Conservation (phyloP, 2,888 invertebrate genomes). For the Drosophila merina region DNA sequence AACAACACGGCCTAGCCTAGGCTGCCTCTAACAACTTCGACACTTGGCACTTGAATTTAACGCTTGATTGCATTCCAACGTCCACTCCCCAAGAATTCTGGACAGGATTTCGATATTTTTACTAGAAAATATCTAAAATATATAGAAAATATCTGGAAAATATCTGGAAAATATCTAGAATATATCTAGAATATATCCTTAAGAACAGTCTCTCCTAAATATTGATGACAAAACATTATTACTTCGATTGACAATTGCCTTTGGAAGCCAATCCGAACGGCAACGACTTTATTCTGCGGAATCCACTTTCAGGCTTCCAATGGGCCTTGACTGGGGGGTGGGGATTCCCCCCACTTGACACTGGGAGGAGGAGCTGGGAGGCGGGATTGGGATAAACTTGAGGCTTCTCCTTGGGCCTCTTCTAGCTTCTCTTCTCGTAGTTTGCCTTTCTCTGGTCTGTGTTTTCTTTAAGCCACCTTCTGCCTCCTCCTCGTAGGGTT, state of each 20-base stretch:
- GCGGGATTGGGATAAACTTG: slow-evolving; percentile 15
- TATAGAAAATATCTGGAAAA: no score
- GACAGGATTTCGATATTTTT: slow-evolving; percentile 5
- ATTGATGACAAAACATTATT: slow-evolving; percentile 11
- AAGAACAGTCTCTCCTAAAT: neutral
- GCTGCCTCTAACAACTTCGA: slow-evolving; percentile 74
- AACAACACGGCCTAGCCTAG: slow-evolving; percentile 51
- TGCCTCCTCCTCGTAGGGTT: slow-evolving; percentile 37
- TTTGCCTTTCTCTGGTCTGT: slow-evolving; percentile 31
- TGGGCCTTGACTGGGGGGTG: no score
- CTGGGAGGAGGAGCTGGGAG: slow-evolving; percentile 6
- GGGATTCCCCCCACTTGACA: no score
- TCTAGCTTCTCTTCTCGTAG: slow-evolving; percentile 26
- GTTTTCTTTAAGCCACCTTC: slow-evolving; percentile 28
- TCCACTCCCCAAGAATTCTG: neutral
- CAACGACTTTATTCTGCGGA: slow-evolving; percentile 77
- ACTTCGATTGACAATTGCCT: slow-evolving; percentile 55
- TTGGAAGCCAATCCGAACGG: slow-evolving; percentile 72
- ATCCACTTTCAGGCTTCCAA: slow-evolving; percentile 50
- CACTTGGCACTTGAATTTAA: slow-evolving; percentile 79
- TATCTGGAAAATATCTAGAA: no score
- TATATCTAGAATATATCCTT: no score
- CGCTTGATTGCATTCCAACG: slow-evolving; percentile 74
- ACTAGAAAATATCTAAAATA: no score
- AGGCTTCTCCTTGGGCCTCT: slow-evolving; percentile 13